Evolutionary conservation across 2,113 vertebrate genomes (phyloP).

Genomic region (Nettapus auritus): DNA sequence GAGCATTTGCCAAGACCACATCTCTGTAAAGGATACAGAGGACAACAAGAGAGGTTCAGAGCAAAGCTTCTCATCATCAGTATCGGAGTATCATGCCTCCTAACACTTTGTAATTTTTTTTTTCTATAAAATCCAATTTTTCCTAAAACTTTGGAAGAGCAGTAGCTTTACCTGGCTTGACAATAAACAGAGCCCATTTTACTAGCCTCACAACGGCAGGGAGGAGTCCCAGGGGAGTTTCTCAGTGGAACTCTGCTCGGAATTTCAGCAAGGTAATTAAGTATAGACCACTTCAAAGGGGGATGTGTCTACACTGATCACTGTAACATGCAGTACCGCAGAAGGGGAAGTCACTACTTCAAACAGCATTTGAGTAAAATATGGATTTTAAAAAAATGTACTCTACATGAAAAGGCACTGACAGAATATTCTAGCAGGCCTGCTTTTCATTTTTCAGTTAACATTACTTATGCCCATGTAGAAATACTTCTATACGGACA

Average conservation of each 20-base stretch:
- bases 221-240: slow-evolving; percentile 61
- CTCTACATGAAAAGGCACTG: slow-evolving; percentile 19
- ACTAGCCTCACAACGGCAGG: slow-evolving; percentile 57
- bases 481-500: not conserved
- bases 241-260: slow-evolving; percentile 48
- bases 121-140: not conserved
- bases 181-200: slow-evolving; percentile 26
- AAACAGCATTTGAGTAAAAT: slow-evolving; percentile 21
- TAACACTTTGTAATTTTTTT: not conserved
- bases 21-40: not conserved
- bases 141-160: slow-evolving; percentile 18
- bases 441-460: not conserved
- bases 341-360: slow-evolving; percentile 7
- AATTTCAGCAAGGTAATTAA: slow-evolving; percentile 62
- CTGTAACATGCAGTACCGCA: not conserved
- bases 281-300: slow-evolving; percentile 45
- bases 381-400: not conserved
- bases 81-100: not conserved
- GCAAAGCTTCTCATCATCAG: not conserved
- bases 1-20: not conserved
- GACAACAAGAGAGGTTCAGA: not conserved
- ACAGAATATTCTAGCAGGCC: not conserved
- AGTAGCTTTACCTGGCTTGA: slow-evolving; percentile 34
- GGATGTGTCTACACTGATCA: slow-evolving; percentile 46
- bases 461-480: slow-evolving; percentile 1